Base-by-base conservation (phyloP, 2,888 invertebrate species). In the Agrochola macilenta region DNA sequence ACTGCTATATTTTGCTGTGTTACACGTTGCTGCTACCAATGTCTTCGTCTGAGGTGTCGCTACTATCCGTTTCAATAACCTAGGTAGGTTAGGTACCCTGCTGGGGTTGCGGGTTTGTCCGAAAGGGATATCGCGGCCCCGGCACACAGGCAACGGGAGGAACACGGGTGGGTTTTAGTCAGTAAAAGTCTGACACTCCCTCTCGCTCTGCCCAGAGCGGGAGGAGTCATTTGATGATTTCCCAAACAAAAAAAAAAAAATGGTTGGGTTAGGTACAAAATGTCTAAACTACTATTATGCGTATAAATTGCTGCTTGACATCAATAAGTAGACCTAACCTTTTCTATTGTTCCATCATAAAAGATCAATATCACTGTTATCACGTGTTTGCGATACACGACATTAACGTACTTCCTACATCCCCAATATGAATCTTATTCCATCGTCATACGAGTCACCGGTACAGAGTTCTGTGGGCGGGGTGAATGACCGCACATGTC, bases 401-500 rank as follows among this genome's bases (percentile, higher is more conserved):
- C 66, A 64, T 52, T 79, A 54, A 71, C 79, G 74, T 86, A 72
- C 74, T 84, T 81, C 79, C 83, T 73, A 43, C 61, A 8, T 60
- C 57, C 74, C 86, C 52, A 90, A 87, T 89, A 79, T 89, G 79
- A 85, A 86, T 91, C 85, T 83, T 91, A 89, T 66, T 75, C 43
- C 84, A 63, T 80, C 69, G 88, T 84, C 86, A 91, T 94, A 94
- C 92, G 90, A 91, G 83, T 78, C 72, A 79, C 65, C 92, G 91
- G 87, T 90, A 85, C 90, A 93, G 93, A 93, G 93, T 94, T 92
- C 93, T 92, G 91, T 93, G 87, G 91, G 93, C 90, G 92, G 89
- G 95, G 93, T 96, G 91, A 95, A 95, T 89, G 95, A 91, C 94
- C 96, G 88, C 79, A 88, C 92, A 92, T 96, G 96, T 96, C 96